Evolutionary conservation across 2,797 vertebrate species (phyloP).

Genomic region (Gobio occitaniae): DNA sequence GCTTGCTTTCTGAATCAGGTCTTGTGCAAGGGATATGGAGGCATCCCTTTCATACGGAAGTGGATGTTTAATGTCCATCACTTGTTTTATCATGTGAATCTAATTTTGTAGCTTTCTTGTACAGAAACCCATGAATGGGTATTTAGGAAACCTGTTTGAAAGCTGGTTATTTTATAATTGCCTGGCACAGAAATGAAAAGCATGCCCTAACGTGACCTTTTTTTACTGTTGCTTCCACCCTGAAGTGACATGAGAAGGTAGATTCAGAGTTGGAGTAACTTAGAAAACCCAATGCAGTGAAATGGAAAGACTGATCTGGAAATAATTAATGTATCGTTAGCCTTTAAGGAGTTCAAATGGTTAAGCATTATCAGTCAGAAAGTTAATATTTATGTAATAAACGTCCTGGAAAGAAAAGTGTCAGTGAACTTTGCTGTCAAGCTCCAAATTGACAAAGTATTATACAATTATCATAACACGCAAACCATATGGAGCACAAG

Average conservation of each 20-base stretch:
- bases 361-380: background rate
- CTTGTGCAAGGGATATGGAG: background rate
- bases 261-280: background rate
- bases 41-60: too few relatives aligned
- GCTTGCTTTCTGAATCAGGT: background rate
- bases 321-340: background rate
- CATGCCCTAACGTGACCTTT: slow-evolving; percentile 4
- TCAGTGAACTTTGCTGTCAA: too few relatives aligned
- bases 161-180: background rate
- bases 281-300: background rate
- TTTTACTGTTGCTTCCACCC: too few relatives aligned
- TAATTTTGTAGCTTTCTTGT: slow-evolving; percentile 12
- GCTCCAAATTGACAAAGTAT: too few relatives aligned
- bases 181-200: background rate
- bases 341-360: slow-evolving; percentile 3
- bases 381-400: slow-evolving; percentile 34
- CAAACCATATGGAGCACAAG: too few relatives aligned
- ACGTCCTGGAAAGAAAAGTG: background rate
- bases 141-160: background rate
- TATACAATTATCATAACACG: too few relatives aligned
- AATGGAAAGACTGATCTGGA: background rate
- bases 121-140: slow-evolving; percentile 18
- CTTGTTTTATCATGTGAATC: background rate
- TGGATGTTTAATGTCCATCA: background rate
- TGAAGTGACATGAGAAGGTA: background rate